Evolutionary conservation across 2,888 invertebrate species (phyloP), one percentile per base, ranked within the genome.

Genomic region (Caenorhabditis sp.): DNA sequence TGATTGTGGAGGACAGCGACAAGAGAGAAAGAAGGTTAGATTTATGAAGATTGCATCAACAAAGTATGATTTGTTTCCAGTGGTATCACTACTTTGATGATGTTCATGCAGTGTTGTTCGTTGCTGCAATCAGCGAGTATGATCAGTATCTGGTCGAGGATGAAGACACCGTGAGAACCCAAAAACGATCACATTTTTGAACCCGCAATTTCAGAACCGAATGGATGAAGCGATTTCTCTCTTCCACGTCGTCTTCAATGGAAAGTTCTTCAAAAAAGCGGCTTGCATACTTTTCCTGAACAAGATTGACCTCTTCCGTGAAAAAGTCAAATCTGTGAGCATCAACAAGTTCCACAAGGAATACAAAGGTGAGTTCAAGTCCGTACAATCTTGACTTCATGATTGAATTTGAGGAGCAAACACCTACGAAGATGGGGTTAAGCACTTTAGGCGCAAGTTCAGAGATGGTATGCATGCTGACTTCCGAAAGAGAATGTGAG

Each of bases 241-340:
- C 12, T 91, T 89, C 75, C 81, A 86, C 47, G 82, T 70, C 35
- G 86, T 91, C 6, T 82, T 85, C 47, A 87, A 86, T 35, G 84
- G 84, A 12, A 63, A 73, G 16, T 91, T 84, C 68, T 91, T 91
- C 76, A 73, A 63, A 1, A 85, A 87, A 24, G 64, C 91, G 1
- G 88, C 91, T 16, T 88, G 90, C 69, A 92, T 91, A 44, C 75
- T 92, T 2, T 91, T 91, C 76, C 84, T 91, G 22, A 91, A 91
- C 80, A 91, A 91, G 72, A 90, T 87, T 59, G 91, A 91, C 74
- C 63, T 92, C 10, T 91, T 92, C 61, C 77, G 77, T n/a, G 82
- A 87, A 59, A 91, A 91, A 84, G 87, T 92, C 10, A 68, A 82
- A 19, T 73, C 64, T n/a, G 80, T 88, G 22, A 73, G 81, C 1